Conservation (phyloP, 2,888 invertebrate species). For the Meliscaeva auricollis region DNA sequence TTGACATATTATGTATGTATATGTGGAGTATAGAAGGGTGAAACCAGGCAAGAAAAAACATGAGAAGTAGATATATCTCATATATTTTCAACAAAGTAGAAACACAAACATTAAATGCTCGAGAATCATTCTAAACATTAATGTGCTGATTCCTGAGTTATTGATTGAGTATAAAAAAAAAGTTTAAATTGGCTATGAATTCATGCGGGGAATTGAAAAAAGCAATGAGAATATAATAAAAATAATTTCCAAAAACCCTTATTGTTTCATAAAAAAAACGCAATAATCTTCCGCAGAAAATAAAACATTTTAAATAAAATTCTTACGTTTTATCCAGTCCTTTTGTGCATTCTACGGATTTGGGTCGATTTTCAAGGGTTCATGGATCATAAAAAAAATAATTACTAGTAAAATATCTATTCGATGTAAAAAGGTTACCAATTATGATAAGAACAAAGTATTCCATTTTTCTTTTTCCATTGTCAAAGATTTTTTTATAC, state of each 20-base stretch:
- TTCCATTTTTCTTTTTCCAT: constrained; percentile 5
- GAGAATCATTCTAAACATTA: no score
- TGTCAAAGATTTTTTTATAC: not conserved
- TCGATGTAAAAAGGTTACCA: not conserved
- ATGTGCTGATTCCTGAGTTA: no score
- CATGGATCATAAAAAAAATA: constrained; percentile 3
- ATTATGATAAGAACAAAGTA: constrained; percentile 27
- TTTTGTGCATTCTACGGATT: not conserved
- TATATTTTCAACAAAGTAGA: no score
- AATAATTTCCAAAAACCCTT: not conserved
- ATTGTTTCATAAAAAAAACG: not conserved
- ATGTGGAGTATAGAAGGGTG: no score
- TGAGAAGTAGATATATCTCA: no score
- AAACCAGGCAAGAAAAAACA: no score
- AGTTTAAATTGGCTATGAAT: no score
- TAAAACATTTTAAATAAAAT: not conserved
- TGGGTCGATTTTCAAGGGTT: constrained; percentile 20
- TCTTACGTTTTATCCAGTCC: not conserved
- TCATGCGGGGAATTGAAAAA: no score
- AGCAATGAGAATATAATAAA: no score
- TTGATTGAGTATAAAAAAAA: no score
- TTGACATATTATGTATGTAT: no score
- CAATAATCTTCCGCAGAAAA: not conserved
- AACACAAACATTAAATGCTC: no score
- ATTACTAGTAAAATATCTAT: not conserved